Evolutionary conservation across 2,888 invertebrate species (phyloP).

Genomic region (Stomorhina lunata): DNA sequence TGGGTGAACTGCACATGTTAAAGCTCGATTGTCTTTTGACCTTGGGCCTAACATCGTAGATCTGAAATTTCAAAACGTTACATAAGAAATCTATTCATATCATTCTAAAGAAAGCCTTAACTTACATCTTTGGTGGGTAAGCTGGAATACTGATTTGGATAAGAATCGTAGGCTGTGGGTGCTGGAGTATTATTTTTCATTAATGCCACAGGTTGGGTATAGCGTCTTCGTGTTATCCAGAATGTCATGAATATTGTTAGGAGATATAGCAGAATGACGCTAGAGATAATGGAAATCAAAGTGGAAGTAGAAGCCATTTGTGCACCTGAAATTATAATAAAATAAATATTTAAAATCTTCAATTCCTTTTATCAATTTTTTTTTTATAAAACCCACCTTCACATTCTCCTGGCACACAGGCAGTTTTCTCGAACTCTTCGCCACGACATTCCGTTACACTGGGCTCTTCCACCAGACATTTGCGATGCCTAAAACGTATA

Average conservation of each 20-base stretch:
- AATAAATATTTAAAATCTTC: not conserved
- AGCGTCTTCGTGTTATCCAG: slow-evolving; percentile 80
- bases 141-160: slow-evolving; percentile 91
- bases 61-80: slow-evolving; percentile 70
- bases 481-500: slow-evolving; percentile 85
- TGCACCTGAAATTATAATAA: slow-evolving; percentile 68
- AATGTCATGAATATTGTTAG: slow-evolving; percentile 78
- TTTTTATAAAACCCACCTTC: slow-evolving; percentile 68
- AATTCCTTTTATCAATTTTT: not conserved
- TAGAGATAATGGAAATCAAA: slow-evolving; percentile 78
- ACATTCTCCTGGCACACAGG: slow-evolving; percentile 81
- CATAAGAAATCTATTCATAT: not conserved
- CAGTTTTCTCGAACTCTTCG: slow-evolving; percentile 84
- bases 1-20: slow-evolving; percentile 80
- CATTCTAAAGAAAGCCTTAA: not conserved
- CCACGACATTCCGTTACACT: slow-evolving; percentile 85
- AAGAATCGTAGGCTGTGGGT: slow-evolving; percentile 90
- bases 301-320: slow-evolving; percentile 73
- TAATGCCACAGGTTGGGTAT: slow-evolving; percentile 69
- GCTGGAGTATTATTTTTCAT: slow-evolving; percentile 82
- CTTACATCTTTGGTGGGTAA: slow-evolving; percentile 89
- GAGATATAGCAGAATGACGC: slow-evolving; percentile 80
- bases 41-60: slow-evolving; percentile 79
- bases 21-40: slow-evolving; percentile 87
- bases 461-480: slow-evolving; percentile 82